Evolutionary conservation across 1,140 invertebrate genomes (phyloP), one percentile per base, ranked within the genome.

Genomic region (Macrostomum lignano): DNA sequence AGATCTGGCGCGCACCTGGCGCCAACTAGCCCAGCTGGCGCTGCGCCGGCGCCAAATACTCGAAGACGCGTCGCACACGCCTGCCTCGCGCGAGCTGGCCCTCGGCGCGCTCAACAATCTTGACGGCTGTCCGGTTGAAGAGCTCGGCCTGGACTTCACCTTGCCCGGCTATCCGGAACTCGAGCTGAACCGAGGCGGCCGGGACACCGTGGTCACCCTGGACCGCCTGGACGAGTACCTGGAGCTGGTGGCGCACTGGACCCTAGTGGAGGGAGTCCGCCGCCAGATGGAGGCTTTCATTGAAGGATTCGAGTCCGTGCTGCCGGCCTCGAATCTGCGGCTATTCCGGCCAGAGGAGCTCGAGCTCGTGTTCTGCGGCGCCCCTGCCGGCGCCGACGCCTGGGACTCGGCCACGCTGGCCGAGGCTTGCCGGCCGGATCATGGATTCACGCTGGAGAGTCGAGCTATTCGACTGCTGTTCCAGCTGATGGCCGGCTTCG

Each of bases 321-420:
- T 96, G 48, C 74, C 81, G 13, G 19, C 14, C 20, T 13, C 32
- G 24, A 25, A 25, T 25, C 63, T 78, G 21, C 67, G 72, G 40
- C 69, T 93, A 52, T 96, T 96, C 53, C 84, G 84, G 54, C 75
- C 84, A 3, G 79, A 94, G 60, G 88, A 96, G 62, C 52, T 98
- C 46, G 84, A 96, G 51, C 72, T 76, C 45, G 71, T 96, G 10
- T 94, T 98, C 49, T 96, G 91, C 58, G 91, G 91, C 31, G 14
- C 11, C 14, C 14, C 26, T 5, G 32, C 24, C 40, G 40, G 40
- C 3, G 46, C 44, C 31, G 50, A 53, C 24, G 35, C 68, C 25
- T 93, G 84, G 84, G 79, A 88, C 45, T 58, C 72, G 4, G n/a
- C 53, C 14, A 24, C 13, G 5, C 19, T 33, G 10, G 26, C 10